Conservation (phyloP, 2,113 vertebrate species). For the Labrus mixtus region DNA sequence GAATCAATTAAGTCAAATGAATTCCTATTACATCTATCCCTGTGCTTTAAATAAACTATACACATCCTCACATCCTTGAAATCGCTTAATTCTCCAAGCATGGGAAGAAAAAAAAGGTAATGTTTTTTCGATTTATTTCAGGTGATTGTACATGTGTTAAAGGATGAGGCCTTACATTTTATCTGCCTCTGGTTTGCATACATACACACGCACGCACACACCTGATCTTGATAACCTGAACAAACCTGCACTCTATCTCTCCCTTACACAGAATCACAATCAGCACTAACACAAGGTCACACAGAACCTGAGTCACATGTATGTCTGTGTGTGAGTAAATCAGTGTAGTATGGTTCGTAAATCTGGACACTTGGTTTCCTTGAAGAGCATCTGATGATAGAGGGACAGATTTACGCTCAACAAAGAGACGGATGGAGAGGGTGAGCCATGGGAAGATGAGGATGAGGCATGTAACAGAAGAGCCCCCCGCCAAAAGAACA, state of each 20-base stretch:
- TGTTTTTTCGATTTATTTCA: constrained; percentile 1
- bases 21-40: constrained; percentile 20
- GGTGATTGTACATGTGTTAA: neutral
- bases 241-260: neutral
- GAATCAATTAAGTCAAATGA: constrained; percentile 40
- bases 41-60: constrained; percentile 11
- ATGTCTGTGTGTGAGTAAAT: constrained; percentile 27
- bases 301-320: constrained; percentile 6
- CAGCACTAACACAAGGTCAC: constrained; percentile 18
- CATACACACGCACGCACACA: neutral
- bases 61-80: constrained; percentile 12
- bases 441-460: neutral
- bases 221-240: neutral
- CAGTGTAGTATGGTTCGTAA: neutral
- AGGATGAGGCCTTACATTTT: neutral
- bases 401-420: constrained; percentile 20
- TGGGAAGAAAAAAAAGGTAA: neutral
- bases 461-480: neutral
- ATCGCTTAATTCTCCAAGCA: neutral
- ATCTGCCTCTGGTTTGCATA: neutral
- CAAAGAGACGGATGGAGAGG: no score
- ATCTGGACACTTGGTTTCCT: constrained; percentile 25
- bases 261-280: constrained; percentile 3
- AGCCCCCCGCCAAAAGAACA: neutral
- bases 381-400: constrained; percentile 29